Percentiles rank a stretch among this genome's conserved stretches.
These are phyloP conservation scores for Chrysochloris asiatica DNA, from an alignment of 2,113 vertebrate genomes.

Conservation along the genomic window DNA sequence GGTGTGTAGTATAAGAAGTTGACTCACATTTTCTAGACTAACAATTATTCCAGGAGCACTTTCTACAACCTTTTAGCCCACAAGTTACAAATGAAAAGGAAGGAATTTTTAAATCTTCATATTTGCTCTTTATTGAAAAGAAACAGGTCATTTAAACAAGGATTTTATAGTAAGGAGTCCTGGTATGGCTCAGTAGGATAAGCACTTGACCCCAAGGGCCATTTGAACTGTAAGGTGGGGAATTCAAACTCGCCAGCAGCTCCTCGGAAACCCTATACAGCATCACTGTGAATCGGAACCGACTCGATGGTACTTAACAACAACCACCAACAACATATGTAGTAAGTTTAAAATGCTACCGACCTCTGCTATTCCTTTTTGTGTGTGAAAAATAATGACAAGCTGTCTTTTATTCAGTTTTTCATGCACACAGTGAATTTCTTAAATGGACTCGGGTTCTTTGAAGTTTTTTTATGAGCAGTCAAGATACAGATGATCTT, in stretches of 20 bases:
- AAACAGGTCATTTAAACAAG: not conserved
- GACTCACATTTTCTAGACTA: not conserved
- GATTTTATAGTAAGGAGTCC: too few species aligned
- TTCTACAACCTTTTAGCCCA: not conserved
- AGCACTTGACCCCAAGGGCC: too few species aligned
- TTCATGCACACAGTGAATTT: not conserved
- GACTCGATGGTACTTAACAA: too few species aligned
- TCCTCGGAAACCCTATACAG: too few species aligned
- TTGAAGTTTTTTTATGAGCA: not conserved
- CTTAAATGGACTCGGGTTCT: not conserved
- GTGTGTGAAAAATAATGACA: not conserved
- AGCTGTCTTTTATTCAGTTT: not conserved
- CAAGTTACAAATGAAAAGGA: not conserved
- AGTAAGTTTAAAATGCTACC: too few species aligned
- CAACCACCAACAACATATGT: too few species aligned
- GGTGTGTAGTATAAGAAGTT: not conserved
- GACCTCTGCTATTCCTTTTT: too few species aligned
- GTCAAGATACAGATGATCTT: not conserved
- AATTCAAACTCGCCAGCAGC: too few species aligned
- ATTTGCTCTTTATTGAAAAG: not conserved
- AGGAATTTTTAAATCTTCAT: not conserved
- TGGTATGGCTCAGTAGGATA: too few species aligned
- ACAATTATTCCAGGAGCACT: not conserved
- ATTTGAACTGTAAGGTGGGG: too few species aligned
- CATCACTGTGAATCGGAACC: too few species aligned